Percentiles rank a stretch among this genome's conserved stretches.
Conservation (phyloP, 2,888 invertebrate species). For the Malacosoma neustria region DNA sequence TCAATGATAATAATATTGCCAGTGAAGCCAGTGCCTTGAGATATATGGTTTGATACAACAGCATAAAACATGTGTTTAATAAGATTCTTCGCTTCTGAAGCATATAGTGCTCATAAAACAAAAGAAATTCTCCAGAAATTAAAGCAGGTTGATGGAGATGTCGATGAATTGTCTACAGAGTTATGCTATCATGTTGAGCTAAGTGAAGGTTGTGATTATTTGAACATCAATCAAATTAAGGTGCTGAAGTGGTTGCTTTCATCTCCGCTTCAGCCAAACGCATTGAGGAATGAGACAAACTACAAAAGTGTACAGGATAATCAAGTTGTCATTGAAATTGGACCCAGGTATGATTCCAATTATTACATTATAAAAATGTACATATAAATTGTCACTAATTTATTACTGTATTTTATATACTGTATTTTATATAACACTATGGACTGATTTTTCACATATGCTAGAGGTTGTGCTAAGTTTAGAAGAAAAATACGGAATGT, state of each 20-base stretch:
- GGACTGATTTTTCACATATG: too few relatives aligned
- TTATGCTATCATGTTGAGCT: conserved; percentile 87
- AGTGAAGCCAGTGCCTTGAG: conserved; percentile 26
- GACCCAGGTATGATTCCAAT: conserved; percentile 80
- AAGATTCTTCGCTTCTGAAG: conserved; percentile 77
- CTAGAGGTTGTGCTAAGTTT: too few relatives aligned
- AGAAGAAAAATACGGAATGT: too few relatives aligned
- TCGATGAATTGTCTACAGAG: conserved; percentile 79
- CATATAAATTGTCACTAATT: too few relatives aligned
- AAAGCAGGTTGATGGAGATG: conserved; percentile 51
- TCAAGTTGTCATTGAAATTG: conserved; percentile 85
- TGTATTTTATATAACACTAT: too few relatives aligned
- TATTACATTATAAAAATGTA: neutral
- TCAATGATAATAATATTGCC: conserved; percentile 12
- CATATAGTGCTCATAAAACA: conserved; percentile 75
- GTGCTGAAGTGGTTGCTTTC: conserved; percentile 86
- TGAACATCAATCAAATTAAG: conserved; percentile 76
- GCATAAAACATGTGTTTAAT: conserved; percentile 64
- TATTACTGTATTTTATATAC: too few relatives aligned
- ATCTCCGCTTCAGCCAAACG: conserved; percentile 78
- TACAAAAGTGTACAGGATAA: conserved; percentile 51
- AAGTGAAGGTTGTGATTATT: conserved; percentile 50
- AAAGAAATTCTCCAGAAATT: conserved; percentile 73
- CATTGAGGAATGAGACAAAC: conserved; percentile 68
- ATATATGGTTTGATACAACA: conserved; percentile 17